phyloP scores from a whole-genome alignment of 2,797 vertebrate species.

The Malurus leucopterus region DNA sequence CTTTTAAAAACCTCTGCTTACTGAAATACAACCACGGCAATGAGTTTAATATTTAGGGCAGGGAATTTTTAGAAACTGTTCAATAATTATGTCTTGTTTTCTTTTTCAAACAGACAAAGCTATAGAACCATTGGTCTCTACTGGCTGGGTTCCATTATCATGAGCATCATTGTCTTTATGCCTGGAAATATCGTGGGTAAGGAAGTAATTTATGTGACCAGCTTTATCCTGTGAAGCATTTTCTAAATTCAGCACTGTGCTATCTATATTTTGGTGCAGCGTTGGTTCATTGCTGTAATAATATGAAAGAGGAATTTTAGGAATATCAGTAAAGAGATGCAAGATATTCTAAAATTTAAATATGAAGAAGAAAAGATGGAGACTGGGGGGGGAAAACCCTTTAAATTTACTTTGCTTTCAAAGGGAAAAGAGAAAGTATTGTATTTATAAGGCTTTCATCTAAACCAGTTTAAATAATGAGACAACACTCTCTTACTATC shows the following conservation, averaged over 20 bases:
- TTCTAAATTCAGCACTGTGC: not conserved
- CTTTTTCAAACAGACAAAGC: constrained; percentile 79
- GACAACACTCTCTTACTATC: not conserved
- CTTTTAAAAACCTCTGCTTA: not conserved
- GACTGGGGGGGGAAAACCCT: fast-evolving
- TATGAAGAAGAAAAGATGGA: not conserved
- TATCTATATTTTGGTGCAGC: not conserved
- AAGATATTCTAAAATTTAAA: not conserved
- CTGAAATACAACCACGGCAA: not conserved
- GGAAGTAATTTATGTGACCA: constrained; percentile 34
- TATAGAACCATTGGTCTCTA: constrained; percentile 91
- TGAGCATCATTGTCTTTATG: constrained; percentile 88
- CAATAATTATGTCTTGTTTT: not conserved
- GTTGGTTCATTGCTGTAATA: not conserved
- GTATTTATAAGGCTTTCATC: not conserved
- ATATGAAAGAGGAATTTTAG: not conserved
- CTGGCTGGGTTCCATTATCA: constrained; percentile 91
- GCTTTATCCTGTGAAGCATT: not conserved
- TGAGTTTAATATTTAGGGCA: not conserved
- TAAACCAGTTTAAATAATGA: not conserved
- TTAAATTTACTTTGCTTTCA: not conserved
- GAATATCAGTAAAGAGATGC: not conserved
- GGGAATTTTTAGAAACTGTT: not conserved
- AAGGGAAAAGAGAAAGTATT: not conserved
- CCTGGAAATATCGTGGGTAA: constrained; percentile 92